These are phyloP conservation scores for Athene cunicularia DNA, from an alignment of 2,113 vertebrate genomes.

Conservation along the genomic window DNA sequence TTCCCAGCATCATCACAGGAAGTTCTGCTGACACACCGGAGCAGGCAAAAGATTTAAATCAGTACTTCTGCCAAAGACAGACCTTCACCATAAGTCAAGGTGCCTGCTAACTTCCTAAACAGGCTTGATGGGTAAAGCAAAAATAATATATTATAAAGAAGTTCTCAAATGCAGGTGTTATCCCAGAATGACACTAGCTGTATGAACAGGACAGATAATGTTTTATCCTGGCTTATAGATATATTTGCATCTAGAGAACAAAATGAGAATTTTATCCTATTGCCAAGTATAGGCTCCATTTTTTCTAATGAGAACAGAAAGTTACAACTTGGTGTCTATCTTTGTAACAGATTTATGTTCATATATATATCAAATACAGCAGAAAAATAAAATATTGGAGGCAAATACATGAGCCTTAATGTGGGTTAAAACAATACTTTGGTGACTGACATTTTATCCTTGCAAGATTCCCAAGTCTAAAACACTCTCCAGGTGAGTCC, in stretches of 20 bases:
- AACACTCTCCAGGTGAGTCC: neutral
- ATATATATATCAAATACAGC: neutral
- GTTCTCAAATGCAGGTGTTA: constrained; percentile 29
- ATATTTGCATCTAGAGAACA: constrained; percentile 53
- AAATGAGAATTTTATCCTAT: constrained; percentile 67
- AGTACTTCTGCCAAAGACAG: neutral
- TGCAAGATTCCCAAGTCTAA: constrained; percentile 18
- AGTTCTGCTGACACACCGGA: neutral
- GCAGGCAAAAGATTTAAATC: neutral
- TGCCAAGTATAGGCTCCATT: constrained; percentile 32
- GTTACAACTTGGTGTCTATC: neutral
- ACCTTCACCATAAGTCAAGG: constrained; percentile 57
- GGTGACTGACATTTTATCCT: constrained; percentile 47
- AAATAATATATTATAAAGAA: constrained; percentile 23
- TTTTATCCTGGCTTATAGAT: constrained; percentile 56
- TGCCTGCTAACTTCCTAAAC: constrained; percentile 54
- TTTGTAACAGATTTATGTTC: constrained; percentile 14
- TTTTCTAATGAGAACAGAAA: constrained; percentile 35
- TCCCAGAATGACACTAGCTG: constrained; percentile 21
- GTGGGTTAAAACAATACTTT: neutral
- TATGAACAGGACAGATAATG: constrained; percentile 33
- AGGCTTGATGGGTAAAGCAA: constrained; percentile 39
- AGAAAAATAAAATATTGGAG: constrained; percentile 32
- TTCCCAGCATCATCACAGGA: neutral
- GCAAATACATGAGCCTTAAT: constrained; percentile 8